Evolutionary conservation across 2,888 invertebrate genomes (phyloP).

Genomic region (Lasioglossum oenotherae): DNA sequence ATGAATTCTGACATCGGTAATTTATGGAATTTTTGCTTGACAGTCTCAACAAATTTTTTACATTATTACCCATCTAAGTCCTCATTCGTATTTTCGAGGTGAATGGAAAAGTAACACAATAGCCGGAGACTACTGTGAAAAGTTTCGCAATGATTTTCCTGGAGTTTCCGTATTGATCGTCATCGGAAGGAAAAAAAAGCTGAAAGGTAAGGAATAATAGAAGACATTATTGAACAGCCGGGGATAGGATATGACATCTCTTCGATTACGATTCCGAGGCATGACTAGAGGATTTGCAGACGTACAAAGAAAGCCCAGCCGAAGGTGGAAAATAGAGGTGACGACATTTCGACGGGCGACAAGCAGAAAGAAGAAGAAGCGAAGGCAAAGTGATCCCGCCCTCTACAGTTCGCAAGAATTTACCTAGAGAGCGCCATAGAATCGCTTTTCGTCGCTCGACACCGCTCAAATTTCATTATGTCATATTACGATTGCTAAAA

Average conservation of each 20-base stretch:
- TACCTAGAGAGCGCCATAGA: conserved; percentile 34
- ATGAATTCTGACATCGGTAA: background rate
- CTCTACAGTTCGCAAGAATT: conserved; percentile 42
- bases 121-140: background rate
- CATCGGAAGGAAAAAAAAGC: background rate
- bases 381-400: conserved; percentile 28
- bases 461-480: conserved; percentile 62
- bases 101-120: background rate
- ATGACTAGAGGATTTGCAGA: conserved; percentile 19
- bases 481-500: conserved; percentile 56
- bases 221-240: conserved; percentile 20
- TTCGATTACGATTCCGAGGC: conserved; percentile 40
- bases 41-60: background rate
- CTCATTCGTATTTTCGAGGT: background rate
- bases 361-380: background rate
- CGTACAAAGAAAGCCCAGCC: conserved; percentile 29
- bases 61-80: background rate
- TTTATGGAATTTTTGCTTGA: background rate
- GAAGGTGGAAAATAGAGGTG: conserved; percentile 16
- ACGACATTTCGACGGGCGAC: conserved; percentile 25
- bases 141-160: background rate
- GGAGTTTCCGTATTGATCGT: conserved; percentile 11
- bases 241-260: conserved; percentile 23
- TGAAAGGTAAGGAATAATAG: conserved; percentile 9
- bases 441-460: conserved; percentile 48